These are phyloP conservation scores for Phengaris arion DNA, from an alignment of 2,888 invertebrate species.

Conservation along the genomic window DNA sequence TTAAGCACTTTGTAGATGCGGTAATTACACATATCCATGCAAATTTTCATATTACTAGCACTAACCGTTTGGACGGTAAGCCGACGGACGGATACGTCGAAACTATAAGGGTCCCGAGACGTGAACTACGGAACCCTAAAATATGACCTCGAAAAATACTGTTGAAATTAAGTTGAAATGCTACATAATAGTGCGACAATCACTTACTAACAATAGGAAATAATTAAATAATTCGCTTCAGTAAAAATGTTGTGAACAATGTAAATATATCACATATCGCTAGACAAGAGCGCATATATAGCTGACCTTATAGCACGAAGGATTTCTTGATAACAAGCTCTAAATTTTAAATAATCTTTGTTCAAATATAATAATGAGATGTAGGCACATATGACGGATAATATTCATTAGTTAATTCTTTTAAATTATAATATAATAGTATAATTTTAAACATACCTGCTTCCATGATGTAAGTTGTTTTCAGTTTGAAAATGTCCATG, in stretches of 20 bases:
- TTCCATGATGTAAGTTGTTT: conserved; percentile 43
- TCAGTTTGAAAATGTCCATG: conserved; percentile 40
- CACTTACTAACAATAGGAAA: background rate
- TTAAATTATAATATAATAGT: background rate
- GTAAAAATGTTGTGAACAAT: background rate
- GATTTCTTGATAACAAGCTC: conserved; percentile 12
- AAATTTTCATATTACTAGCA: too few relatives aligned
- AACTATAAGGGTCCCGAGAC: too few relatives aligned
- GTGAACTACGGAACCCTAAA: too few relatives aligned
- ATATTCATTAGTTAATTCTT: background rate
- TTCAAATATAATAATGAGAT: background rate
- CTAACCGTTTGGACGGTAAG: too few relatives aligned
- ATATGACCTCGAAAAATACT: background rate
- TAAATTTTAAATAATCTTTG: background rate
- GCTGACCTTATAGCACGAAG: background rate
- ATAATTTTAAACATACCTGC: conserved; percentile 40
- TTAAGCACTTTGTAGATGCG: too few relatives aligned
- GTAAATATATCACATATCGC: background rate
- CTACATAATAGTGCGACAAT: background rate
- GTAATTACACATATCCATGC: too few relatives aligned
- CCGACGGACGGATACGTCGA: too few relatives aligned
- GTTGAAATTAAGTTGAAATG: background rate
- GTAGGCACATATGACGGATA: background rate
- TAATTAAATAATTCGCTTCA: background rate
- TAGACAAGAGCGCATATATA: background rate